These are phyloP conservation scores for Adoxophyes honmai DNA, from an alignment of 1,140 invertebrate genomes.

Conservation along the genomic window DNA sequence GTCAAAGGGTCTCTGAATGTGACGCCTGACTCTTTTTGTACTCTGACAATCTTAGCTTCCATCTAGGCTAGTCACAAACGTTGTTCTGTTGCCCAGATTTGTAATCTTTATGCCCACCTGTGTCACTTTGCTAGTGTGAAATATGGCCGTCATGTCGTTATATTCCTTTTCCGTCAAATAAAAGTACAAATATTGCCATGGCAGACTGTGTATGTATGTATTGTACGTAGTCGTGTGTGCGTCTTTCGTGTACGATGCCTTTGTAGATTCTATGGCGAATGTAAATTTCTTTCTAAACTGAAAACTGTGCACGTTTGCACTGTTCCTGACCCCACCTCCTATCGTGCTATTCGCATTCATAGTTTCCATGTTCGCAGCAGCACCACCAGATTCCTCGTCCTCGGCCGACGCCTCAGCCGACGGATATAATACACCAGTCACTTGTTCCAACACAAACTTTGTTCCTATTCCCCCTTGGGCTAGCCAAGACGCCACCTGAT, in stretches of 20 bases:
- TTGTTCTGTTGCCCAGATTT: constrained; percentile 33
- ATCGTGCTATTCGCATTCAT: too few relatives aligned
- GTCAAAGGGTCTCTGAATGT: too few relatives aligned
- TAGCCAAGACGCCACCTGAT: neutral
- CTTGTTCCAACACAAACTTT: neutral
- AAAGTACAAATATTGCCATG: constrained; percentile 24
- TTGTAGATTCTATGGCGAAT: neutral
- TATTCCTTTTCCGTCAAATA: constrained; percentile 23
- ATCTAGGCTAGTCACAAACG: constrained; percentile 27
- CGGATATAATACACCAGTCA: neutral
- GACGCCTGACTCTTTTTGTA: too few relatives aligned
- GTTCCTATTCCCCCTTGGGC: neutral
- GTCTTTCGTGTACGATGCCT: neutral
- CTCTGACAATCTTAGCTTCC: too few relatives aligned
- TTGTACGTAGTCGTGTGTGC: neutral
- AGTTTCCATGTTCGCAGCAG: too few relatives aligned
- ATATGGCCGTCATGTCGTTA: constrained; percentile 16
- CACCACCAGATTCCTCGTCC: too few relatives aligned
- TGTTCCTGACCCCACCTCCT: too few relatives aligned
- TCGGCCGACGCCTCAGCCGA: too few relatives aligned
- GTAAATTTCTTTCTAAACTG: neutral
- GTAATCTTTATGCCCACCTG: constrained; percentile 21
- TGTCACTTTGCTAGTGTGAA: constrained; percentile 1
- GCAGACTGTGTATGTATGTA: constrained; percentile 23
- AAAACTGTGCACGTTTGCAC: neutral